Evolutionary conservation across 1,140 invertebrate species (phyloP).

Genomic region (Dermatophagoides farinae): DNA sequence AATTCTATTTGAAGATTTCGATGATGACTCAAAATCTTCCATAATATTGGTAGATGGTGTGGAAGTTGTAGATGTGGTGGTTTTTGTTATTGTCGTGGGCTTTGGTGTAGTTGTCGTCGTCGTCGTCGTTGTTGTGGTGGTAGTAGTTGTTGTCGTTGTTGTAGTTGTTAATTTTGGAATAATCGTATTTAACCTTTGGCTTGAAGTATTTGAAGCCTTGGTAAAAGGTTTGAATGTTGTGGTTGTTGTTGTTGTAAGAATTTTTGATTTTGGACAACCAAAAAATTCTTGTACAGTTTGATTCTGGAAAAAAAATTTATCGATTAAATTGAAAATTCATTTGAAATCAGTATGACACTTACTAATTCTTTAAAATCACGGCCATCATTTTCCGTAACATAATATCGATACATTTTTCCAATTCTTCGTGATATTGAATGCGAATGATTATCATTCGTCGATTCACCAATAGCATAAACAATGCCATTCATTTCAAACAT

Average conservation of each 20-base stretch:
- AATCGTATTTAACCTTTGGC: background rate
- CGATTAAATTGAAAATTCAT: background rate
- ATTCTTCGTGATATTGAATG: background rate
- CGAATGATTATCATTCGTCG: background rate
- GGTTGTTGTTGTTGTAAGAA: background rate
- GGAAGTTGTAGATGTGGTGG: background rate
- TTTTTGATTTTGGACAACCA: constrained; percentile 8
- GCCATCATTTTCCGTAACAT: constrained; percentile 1
- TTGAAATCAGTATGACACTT: background rate
- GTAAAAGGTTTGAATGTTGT: background rate
- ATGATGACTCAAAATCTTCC: background rate
- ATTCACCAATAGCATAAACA: constrained; percentile 10
- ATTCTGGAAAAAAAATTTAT: background rate
- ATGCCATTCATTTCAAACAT: constrained; percentile 14
- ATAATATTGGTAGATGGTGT: background rate
- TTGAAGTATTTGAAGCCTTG: background rate
- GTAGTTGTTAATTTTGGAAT: background rate
- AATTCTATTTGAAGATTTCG: background rate
- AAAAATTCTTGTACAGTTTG: constrained; percentile 10
- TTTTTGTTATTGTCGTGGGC: background rate
- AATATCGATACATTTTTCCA: constrained; percentile 12
- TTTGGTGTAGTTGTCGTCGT: background rate
- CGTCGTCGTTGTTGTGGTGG: background rate
- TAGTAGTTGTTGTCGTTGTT: background rate
- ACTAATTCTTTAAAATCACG: constrained; percentile 6